Evolutionary conservation across 2,888 invertebrate genomes (phyloP), one percentile per base, ranked within the genome.

Genomic region (Hanleya hanleyi): DNA sequence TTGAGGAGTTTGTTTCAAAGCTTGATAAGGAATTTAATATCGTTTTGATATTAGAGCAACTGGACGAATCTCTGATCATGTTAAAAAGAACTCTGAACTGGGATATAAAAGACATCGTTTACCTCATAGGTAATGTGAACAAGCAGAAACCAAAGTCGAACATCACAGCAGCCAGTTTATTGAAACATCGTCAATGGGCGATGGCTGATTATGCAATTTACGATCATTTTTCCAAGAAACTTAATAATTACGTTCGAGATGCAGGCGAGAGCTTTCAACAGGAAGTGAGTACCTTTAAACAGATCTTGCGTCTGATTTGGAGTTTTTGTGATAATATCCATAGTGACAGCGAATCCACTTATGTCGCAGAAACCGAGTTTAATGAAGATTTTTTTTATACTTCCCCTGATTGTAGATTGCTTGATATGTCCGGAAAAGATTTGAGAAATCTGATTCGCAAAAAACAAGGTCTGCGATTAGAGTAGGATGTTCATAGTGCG

Each of bases 21-120:
- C n/a, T 77, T 29, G 76, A 77, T 37, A 74, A 76, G 65, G 70
- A 71, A n/a, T 79, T 77, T 68, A 65, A 36, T 15, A 67, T 77
- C 6, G 79, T 79, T 0, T 71, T 79, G 2, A 33, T 75, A 4
- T 74, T 74, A 12, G 77, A 79, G 38, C 49, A 33, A 22, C 76
- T 76, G 36, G 79, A 79, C 68, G 79, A 76, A 69, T 77, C 77
- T 5, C 67, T 79, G 12, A 71, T 79, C 6, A 37, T 79, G 41
- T 71, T 77, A 68, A 73, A 67, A 67, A 47, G 79, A 12, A 65
- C 67, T 26, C 70, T 79, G 1, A 69, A 69, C 6, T 77, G 77
- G 79, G 47, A 64, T 0, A 29, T 79, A 0, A 64, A 71, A 33
- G 79, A 79, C 49, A 76, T 79, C 33, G 67, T 79, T 50, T 79